Evolutionary conservation across 2,888 invertebrate species (phyloP), one percentile per base, ranked within the genome.

Genomic region (Pasiphila rectangulata): DNA sequence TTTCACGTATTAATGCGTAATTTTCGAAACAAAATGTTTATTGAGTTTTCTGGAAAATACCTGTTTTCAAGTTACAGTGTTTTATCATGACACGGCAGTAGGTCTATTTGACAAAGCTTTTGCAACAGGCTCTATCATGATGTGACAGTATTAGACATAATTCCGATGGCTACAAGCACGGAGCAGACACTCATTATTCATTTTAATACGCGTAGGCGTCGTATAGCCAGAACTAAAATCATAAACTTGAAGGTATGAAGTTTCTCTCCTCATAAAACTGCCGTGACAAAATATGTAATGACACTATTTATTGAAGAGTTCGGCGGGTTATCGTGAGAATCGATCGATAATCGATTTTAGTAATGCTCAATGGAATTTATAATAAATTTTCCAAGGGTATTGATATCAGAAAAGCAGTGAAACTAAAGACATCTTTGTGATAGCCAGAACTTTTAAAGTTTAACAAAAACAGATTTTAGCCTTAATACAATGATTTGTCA

Each of bases 281-380:
- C 53, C 58, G 59, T 68, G 76, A 75, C 77, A 77, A 76, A 76
- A 78, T 73, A 75, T 77, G 73, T 78, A 71, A 77, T 67, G 71
- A 69, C 59, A 57, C 55, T 62, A 71, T 75, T 72, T 72, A 76
- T 72, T 67, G 63, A 63, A 62, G 56, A 64, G 69, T 74, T 69
- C 64, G 53, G 48, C 40, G 59, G 57, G 62, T 64, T 52, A 29
- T 54, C 58, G 54, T 57, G 52, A 53, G 58, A 63, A 56, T 61
- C 51, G 58, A 65, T 61, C 54, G 57, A 58, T 52, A 54, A 58
- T 54, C 56, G 54, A 54, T 54, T 56, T 52, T 49, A 39, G 40
- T 56, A 48, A 52, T 37, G 47, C 42, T 54, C 32, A 27, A 35
- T 56, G 42, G 39, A 50, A 46, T 41, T 27, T 46, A 38, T 32